Conservation (phyloP, 2,113 vertebrate genomes). For the Bubo scandiacus region DNA sequence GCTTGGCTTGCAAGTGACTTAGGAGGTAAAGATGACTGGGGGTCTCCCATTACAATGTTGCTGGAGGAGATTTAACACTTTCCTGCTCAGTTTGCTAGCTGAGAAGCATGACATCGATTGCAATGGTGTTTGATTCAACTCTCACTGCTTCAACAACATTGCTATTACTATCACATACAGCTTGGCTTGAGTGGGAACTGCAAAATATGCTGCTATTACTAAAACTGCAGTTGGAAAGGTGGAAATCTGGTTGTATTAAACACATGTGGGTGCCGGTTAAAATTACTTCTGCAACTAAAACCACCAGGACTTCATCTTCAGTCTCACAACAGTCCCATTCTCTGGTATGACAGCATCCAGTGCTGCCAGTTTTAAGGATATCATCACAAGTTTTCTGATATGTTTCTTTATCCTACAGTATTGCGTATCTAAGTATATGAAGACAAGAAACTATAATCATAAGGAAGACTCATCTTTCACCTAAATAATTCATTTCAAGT, state of each 20-base stretch:
- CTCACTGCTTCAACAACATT: not conserved
- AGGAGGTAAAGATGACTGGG: not conserved
- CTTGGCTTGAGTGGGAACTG: not conserved
- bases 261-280: not conserved
- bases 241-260: slow-evolving; percentile 16
- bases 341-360: not conserved
- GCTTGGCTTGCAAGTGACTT: not conserved
- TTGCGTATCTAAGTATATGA: not conserved
- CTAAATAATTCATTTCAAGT: not conserved
- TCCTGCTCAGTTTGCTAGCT: not conserved
- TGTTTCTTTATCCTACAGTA: not conserved
- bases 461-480: not conserved
- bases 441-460: not conserved
- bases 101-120: not conserved
- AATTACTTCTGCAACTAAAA: not conserved
- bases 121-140: not conserved
- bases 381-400: not conserved
- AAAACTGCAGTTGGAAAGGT: not conserved
- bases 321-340: not conserved
- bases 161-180: not conserved
- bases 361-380: not conserved
- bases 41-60: not conserved
- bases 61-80: slow-evolving; percentile 28
- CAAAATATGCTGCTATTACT: not conserved
- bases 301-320: not conserved